Base-by-base conservation (phyloP, 2,888 invertebrate species). In the Mylabris sibirica region DNA sequence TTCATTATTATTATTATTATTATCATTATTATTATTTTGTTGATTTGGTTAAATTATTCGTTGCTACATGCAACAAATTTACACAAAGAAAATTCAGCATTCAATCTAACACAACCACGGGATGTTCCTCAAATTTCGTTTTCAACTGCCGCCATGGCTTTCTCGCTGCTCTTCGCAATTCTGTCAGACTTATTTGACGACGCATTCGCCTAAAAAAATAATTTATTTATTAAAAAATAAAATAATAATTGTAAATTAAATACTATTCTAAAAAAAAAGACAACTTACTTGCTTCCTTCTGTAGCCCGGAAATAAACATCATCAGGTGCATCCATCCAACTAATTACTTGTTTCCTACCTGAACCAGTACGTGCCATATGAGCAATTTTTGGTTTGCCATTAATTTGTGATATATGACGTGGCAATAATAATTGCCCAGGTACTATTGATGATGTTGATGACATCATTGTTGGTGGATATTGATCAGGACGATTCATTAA, bases 281-380 rank as follows among this genome's bases (percentile, higher is more conserved):
- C 92, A 89, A n/a, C n/a, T n/a, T 87, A 97, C 97, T 94, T 97
- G 86, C 94, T 94, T 78, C 90, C 89, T 79, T 95, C 94, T 60
- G 95, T 96, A 79, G 96, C 96, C 84, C 94, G 91, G 87, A 97
- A 98, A 87, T 96, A 98, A 75, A 98, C 93, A 87, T 98, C 98
- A 84, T 98, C 98, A 24, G 97, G 97, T 68, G 97, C 97, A 86
- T 98, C 98, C 93, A 97, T 96, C 97, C 97, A 97, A 82, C 96
- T 97, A 84, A 97, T 96, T 79, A 97, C 95, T 87, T 96, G 96
- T 82, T 97, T 96, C 63, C 95, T 90, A 38, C 90, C 90, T 68
- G 90, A 89, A 41, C 91, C 90, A 24, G 93, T 91, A 71, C 94
- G 90, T 69, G 93, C 91, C 85, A 93, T 91, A 80, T 92, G 90